Conservation (phyloP, 2,888 invertebrate genomes). For the Lysandra bellargus region DNA sequence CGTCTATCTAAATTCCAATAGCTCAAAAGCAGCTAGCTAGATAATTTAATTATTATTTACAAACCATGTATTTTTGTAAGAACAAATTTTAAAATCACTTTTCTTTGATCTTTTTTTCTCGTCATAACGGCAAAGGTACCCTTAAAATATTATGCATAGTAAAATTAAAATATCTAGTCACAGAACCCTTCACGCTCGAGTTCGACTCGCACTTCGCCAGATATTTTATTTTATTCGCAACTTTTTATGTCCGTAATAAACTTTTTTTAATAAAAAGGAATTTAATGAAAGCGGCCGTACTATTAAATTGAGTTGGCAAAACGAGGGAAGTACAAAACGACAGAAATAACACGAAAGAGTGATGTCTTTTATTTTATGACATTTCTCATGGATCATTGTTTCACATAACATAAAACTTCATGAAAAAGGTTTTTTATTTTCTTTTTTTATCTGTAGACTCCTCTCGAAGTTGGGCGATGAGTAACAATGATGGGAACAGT, state of each 20-base stretch:
- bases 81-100: no score
- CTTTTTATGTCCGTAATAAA: conserved; percentile 14
- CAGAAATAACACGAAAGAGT: not conserved
- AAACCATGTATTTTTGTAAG: no score
- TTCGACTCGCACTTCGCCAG: not conserved
- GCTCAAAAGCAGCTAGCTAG: no score
- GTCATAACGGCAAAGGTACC: no score
- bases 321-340: not conserved
- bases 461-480: no score
- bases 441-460: not conserved
- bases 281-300: conserved; percentile 1
- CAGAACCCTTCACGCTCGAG: not conserved
- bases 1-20: no score
- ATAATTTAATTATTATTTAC: no score
- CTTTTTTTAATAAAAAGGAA: conserved; percentile 2
- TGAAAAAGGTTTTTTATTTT: not conserved
- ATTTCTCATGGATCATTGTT: not conserved
- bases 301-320: conserved; percentile 1
- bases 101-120: no score
- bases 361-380: not conserved
- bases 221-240: not conserved
- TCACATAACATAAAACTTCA: not conserved
- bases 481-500: no score
- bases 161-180: no score
- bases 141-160: no score